A percentile compares a stretch with the other conserved stretches of the same genome.
Evolutionary conservation across 2,113 vertebrate genomes (phyloP).

Genomic region (Raphicerus campestris): DNA sequence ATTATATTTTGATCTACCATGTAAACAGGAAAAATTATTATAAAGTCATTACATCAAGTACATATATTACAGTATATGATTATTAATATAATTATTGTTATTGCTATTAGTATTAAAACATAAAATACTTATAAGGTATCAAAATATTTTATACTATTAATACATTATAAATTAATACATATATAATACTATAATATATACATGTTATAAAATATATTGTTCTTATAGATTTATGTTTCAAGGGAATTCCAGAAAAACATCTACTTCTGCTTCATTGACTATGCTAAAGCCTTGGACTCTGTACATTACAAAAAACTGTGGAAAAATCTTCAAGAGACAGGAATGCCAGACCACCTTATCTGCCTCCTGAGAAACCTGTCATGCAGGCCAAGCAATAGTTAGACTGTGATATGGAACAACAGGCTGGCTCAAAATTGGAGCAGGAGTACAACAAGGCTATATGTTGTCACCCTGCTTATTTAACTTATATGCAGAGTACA

Average conservation of each 20-base stretch:
- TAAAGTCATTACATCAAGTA: background rate
- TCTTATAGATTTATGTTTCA: background rate
- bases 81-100: background rate
- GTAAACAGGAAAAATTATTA: background rate
- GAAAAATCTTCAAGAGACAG: background rate
- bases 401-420: accelerated
- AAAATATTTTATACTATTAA: background rate
- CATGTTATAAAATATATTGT: background rate
- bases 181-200: background rate
- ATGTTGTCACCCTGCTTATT: background rate
- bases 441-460: background rate
- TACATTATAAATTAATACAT: background rate
- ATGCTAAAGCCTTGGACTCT: background rate
- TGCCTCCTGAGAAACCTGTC: background rate
- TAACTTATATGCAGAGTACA: background rate
- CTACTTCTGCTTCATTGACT: background rate
- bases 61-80: background rate
- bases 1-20: background rate
- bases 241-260: background rate
- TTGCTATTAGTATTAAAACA: background rate
- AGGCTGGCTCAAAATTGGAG: background rate
- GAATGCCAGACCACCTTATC: background rate
- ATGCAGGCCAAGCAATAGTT: background rate
- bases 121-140: background rate
- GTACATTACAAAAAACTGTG: background rate